Percentiles rank a stretch among this genome's conserved stretches.
Conservation (phyloP, 2,113 vertebrate genomes). For the Steatornis caripensis region DNA sequence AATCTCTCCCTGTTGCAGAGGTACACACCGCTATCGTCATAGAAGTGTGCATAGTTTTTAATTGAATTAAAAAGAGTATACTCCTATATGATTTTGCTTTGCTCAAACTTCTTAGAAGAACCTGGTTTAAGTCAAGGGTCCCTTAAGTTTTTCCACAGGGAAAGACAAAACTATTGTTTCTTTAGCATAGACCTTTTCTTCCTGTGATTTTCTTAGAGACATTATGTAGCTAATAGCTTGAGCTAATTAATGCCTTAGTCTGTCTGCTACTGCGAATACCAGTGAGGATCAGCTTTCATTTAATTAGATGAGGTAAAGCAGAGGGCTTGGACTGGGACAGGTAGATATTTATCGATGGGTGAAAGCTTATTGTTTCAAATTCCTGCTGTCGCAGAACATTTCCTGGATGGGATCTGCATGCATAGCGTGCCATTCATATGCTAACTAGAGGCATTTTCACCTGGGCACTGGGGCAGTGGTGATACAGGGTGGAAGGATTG, state of each 20-base stretch:
- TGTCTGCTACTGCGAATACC: background rate
- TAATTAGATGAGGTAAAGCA: slow-evolving; percentile 44
- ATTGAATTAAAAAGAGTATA: background rate
- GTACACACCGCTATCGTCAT: accelerated
- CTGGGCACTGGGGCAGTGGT: background rate
- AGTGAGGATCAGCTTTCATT: slow-evolving; percentile 14
- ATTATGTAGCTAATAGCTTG: slow-evolving; percentile 33
- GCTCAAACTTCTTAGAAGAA: background rate
- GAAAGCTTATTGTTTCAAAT: slow-evolving; percentile 32
- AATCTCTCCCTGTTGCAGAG: background rate
- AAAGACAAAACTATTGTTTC: background rate
- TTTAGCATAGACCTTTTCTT: background rate
- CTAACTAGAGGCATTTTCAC: background rate
- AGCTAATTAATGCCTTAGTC: slow-evolving; percentile 15
- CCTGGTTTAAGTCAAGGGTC: background rate
- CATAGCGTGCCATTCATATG: background rate
- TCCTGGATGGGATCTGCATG: background rate
- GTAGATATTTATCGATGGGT: slow-evolving; percentile 5
- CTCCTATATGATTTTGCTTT: background rate
- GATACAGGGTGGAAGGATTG: background rate
- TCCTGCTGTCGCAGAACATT: background rate
- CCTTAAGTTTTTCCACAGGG: background rate
- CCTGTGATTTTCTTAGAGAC: background rate
- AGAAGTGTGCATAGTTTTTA: background rate
- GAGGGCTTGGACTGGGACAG: background rate